phyloP scores from a whole-genome alignment of 2,888 invertebrate species.

The Alloscopus bannaensis region DNA sequence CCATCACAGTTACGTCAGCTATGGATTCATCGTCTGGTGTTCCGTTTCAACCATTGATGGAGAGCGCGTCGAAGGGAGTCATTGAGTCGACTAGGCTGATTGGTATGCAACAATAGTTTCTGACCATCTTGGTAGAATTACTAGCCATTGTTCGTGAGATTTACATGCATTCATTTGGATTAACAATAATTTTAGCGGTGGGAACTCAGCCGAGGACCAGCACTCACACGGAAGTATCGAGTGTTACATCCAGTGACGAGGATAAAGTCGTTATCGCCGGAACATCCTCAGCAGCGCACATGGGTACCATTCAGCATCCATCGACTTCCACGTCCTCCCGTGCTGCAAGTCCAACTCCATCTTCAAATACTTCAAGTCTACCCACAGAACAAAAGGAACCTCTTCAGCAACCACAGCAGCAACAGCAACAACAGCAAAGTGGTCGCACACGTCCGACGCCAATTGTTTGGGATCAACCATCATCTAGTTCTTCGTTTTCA shows the following conservation, averaged over 20 bases:
- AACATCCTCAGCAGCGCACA: constrained; percentile 38
- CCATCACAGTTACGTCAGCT: constrained; percentile 67
- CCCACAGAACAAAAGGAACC: constrained; percentile 47
- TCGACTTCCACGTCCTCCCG: constrained; percentile 68
- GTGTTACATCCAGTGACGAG: constrained; percentile 72
- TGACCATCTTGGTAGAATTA: not conserved
- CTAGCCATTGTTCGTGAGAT: no score
- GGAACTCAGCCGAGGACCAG: constrained; percentile 36
- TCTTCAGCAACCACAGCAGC: constrained; percentile 60
- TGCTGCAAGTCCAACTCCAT: constrained; percentile 69
- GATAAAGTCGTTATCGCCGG: constrained; percentile 65
- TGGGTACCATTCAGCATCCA: constrained; percentile 57
- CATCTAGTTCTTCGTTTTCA: constrained; percentile 66
- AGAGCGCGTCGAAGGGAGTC: constrained; percentile 33
- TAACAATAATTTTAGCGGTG: constrained; percentile 19
- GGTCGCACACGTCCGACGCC: constrained; percentile 69
- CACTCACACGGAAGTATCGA: constrained; percentile 58
- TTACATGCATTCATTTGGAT: not conserved
- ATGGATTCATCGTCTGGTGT: constrained; percentile 61
- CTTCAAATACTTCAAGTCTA: constrained; percentile 52
- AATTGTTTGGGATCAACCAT: constrained; percentile 73
- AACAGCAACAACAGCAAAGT: constrained; percentile 60
- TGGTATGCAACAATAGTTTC: not conserved
- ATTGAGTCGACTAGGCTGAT: constrained; percentile 36
- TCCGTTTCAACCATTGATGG: constrained; percentile 30